Percentiles rank a stretch among this genome's conserved stretches.
Conservation (phyloP, 2,888 invertebrate species). For the Fragum fragum region DNA sequence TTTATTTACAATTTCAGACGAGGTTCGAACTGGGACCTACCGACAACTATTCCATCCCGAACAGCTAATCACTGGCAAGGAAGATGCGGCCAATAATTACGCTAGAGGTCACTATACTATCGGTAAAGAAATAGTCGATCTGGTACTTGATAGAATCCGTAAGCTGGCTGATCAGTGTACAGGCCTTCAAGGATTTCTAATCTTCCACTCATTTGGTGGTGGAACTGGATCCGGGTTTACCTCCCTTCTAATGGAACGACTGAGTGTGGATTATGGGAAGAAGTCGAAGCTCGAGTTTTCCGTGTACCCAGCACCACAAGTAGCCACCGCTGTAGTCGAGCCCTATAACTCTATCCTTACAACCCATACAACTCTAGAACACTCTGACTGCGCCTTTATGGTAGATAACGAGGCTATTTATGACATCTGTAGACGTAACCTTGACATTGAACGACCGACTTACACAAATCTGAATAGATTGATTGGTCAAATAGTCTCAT, state of each 20-base stretch:
- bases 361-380: background rate
- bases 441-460: background rate
- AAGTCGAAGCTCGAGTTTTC: constrained; percentile 1
- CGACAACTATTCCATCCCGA: constrained; percentile 1
- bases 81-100: background rate
- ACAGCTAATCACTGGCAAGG: background rate
- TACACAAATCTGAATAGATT: background rate
- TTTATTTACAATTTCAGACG: background rate
- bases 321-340: background rate
- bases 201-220: background rate
- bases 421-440: background rate
- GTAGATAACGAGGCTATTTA: background rate
- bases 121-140: background rate
- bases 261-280: background rate
- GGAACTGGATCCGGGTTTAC: background rate
- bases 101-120: background rate
- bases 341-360: background rate
- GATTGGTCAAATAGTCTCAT: background rate
- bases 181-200: background rate
- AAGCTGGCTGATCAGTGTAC: background rate
- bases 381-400: background rate
- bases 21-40: constrained; percentile 6
- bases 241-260: background rate
- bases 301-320: background rate
- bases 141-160: background rate